A percentile compares a stretch with the other conserved stretches of the same genome.
These are phyloP conservation scores for Brachyhypopomus occidentalis DNA, from an alignment of 2,113 vertebrate genomes.

Conservation along the genomic window DNA sequence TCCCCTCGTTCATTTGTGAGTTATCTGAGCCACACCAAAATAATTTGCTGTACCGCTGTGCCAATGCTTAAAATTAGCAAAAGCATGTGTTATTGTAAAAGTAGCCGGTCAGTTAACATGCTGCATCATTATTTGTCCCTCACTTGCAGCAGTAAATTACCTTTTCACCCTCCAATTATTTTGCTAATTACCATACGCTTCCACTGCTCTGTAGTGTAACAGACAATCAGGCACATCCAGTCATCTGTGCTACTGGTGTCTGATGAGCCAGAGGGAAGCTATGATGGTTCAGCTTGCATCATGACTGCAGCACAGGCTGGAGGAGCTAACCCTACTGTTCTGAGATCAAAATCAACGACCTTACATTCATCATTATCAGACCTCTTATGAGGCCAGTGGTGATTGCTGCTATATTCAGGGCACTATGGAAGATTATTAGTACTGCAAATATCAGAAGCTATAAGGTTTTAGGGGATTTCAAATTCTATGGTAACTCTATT, in stretches of 20 bases:
- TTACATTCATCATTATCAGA: constrained; percentile 23
- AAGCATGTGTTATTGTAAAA: constrained; percentile 48
- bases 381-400: not conserved
- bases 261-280: constrained; percentile 23
- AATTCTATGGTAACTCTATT: not conserved
- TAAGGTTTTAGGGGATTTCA: too few relatives aligned
- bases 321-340: constrained; percentile 15
- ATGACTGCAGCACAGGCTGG: constrained; percentile 8
- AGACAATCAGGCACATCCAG: constrained; percentile 70
- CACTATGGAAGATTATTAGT: constrained; percentile 3
- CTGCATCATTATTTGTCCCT: constrained; percentile 59
- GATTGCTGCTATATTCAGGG: constrained; percentile 17
- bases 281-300: not conserved
- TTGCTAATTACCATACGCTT: constrained; percentile 65
- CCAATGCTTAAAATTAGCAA: constrained; percentile 41
- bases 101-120: constrained; percentile 54
- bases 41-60: not conserved
- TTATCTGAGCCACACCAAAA: not conserved
- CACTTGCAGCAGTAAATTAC: constrained; percentile 67
- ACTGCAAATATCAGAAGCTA: not conserved
- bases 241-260: constrained; percentile 56
- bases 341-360: constrained; percentile 22
- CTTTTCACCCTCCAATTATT: constrained; percentile 72
- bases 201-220: constrained; percentile 68
- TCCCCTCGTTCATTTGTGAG: not conserved